These are phyloP conservation scores for Drosophila anomelani DNA, from an alignment of 2,888 invertebrate species.

Conservation along the genomic window DNA sequence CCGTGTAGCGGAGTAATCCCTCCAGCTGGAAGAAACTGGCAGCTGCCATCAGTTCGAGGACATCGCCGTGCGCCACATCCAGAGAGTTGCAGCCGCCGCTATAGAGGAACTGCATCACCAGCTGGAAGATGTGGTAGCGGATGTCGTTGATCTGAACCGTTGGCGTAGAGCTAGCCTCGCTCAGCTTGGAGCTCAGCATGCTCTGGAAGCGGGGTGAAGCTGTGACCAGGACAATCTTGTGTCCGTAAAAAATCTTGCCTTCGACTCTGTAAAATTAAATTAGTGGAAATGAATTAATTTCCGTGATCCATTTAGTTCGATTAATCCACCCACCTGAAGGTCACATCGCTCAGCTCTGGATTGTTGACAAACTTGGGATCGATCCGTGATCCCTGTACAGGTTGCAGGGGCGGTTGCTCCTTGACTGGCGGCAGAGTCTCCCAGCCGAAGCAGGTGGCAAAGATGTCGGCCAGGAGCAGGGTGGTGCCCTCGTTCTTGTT, in stretches of 20 bases:
- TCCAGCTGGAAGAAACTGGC: slow-evolving; percentile 96
- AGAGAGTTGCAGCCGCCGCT: slow-evolving; percentile 93
- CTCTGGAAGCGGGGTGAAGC: slow-evolving; percentile 94
- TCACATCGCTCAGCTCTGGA: slow-evolving; percentile 95
- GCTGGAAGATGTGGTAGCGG: slow-evolving; percentile 95
- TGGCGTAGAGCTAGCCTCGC: slow-evolving; percentile 90
- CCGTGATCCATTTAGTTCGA: no score
- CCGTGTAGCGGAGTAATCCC: slow-evolving; percentile 93
- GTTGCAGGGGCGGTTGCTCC: slow-evolving; percentile 87
- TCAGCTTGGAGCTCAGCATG: slow-evolving; percentile 92
- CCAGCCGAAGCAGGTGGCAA: slow-evolving; percentile 95
- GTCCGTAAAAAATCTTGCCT: slow-evolving; percentile 95
- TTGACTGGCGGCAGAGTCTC: slow-evolving; percentile 92
- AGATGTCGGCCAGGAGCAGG: slow-evolving; percentile 93
- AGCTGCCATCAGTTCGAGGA: slow-evolving; percentile 95
- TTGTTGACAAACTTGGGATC: slow-evolving; percentile 98
- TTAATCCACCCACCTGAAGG: slow-evolving; percentile 87
- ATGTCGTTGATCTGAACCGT: slow-evolving; percentile 97
- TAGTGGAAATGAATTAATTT: background rate
- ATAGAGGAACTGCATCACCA: slow-evolving; percentile 95
- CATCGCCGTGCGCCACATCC: slow-evolving; percentile 91
- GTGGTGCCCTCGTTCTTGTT: slow-evolving; percentile 97
- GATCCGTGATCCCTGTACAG: slow-evolving; percentile 90
- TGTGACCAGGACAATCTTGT: slow-evolving; percentile 96
- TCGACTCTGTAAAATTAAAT: slow-evolving; percentile 88